phyloP scores from a whole-genome alignment of 2,113 vertebrate genomes.

The Dasyornis broadbenti region DNA sequence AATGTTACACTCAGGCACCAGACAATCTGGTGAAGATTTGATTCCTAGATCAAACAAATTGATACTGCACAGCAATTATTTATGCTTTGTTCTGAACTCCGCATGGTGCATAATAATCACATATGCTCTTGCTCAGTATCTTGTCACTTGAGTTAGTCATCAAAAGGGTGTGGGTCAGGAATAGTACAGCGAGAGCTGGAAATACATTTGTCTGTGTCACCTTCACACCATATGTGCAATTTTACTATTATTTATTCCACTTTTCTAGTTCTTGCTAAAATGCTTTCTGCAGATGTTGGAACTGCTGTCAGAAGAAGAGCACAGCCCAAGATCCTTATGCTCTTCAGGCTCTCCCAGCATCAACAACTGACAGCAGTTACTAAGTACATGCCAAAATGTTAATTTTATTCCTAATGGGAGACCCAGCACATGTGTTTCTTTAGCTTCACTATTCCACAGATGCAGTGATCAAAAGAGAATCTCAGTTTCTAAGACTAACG shows the following conservation, averaged over 20 bases:
- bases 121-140: neutral
- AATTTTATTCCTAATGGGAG: neutral
- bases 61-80: neutral
- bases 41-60: conserved; percentile 8
- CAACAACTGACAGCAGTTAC: neutral
- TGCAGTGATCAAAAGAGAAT: conserved; percentile 22
- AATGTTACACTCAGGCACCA: neutral
- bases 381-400: neutral
- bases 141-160: neutral
- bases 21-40: neutral
- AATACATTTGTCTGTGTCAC: neutral
- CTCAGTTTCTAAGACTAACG: neutral
- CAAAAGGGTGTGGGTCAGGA: neutral
- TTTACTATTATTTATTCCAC: neutral
- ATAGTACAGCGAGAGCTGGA: neutral
- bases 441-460: neutral
- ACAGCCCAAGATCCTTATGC: neutral
- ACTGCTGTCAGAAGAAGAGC: neutral
- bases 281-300: neutral
- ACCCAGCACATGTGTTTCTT: neutral
- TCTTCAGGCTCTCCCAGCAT: neutral
- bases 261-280: neutral
- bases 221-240: conserved; percentile 9
- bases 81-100: conserved; percentile 31
- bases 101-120: neutral